Conservation (phyloP, 2,113 vertebrate species). For the Platysteira castanea region DNA sequence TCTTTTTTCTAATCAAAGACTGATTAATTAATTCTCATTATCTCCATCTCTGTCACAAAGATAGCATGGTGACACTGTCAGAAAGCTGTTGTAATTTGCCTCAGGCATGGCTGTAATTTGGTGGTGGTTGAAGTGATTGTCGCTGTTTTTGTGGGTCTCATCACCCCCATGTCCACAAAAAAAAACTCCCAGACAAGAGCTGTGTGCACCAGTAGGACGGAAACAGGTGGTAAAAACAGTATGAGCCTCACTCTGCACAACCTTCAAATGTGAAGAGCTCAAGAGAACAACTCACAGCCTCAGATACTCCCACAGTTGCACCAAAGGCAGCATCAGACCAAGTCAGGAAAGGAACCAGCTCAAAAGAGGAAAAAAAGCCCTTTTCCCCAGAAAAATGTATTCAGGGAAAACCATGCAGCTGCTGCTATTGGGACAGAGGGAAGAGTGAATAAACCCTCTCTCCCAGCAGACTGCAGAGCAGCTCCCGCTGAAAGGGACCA, state of each 20-base stretch:
- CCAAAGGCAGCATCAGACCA: not conserved
- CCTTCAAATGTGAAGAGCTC: not conserved
- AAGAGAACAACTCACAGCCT: not conserved
- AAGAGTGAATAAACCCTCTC: not conserved
- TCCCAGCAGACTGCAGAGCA: not conserved
- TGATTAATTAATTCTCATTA: constrained; percentile 67
- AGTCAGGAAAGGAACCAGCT: not conserved
- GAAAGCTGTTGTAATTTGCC: constrained; percentile 37
- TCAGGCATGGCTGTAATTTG: constrained; percentile 37
- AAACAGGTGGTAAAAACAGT: not conserved
- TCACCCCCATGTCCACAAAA: not conserved
- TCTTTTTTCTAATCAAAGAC: constrained; percentile 43
- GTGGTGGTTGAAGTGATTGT: not conserved
- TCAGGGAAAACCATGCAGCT: not conserved
- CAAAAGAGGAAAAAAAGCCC: not conserved
- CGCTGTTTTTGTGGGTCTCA: not conserved
- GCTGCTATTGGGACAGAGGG: not conserved
- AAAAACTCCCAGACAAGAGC: not conserved
- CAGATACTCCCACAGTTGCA: not conserved
- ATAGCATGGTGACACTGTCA: constrained; percentile 39
- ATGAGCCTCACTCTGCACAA: not conserved
- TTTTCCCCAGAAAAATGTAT: not conserved
- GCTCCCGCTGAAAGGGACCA: not conserved
- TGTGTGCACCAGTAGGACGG: not conserved
- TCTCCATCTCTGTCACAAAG: constrained; percentile 57